Conservation (phyloP, 2,113 vertebrate species). For the Sylvilagus bachmani region DNA sequence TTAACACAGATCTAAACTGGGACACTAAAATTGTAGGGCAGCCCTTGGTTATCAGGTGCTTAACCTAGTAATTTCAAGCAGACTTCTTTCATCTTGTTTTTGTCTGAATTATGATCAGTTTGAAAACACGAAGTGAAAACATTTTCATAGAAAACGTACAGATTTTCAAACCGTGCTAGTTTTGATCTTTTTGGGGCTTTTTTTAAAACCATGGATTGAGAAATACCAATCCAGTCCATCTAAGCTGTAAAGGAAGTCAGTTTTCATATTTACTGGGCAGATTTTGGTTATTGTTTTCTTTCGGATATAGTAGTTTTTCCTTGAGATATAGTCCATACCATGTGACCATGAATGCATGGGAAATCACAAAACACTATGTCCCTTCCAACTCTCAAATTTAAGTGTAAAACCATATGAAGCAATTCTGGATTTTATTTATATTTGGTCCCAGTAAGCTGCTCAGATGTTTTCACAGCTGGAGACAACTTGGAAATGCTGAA, state of each 20-base stretch:
- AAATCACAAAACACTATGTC: background rate
- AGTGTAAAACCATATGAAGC: background rate
- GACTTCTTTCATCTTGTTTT: background rate
- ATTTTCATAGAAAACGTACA: background rate
- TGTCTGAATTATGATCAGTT: background rate
- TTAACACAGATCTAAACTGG: background rate
- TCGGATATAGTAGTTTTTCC: background rate
- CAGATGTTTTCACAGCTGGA: slow-evolving; percentile 7
- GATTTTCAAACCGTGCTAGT: background rate
- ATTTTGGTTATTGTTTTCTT: background rate
- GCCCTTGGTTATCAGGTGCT: background rate
- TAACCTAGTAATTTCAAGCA: background rate
- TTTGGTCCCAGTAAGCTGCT: background rate
- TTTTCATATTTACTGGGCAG: background rate
- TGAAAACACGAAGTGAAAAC: background rate
- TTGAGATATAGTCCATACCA: background rate
- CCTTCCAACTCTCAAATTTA: background rate
- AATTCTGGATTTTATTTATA: slow-evolving; percentile 6
- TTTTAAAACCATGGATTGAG: background rate
- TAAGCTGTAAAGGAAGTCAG: background rate
- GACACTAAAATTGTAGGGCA: background rate
- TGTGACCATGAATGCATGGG: background rate
- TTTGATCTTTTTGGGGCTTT: background rate
- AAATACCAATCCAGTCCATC: background rate
- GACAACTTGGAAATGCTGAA: background rate